Evolutionary conservation across 2,113 vertebrate genomes (phyloP).

Genomic region (Sterna hirundo): DNA sequence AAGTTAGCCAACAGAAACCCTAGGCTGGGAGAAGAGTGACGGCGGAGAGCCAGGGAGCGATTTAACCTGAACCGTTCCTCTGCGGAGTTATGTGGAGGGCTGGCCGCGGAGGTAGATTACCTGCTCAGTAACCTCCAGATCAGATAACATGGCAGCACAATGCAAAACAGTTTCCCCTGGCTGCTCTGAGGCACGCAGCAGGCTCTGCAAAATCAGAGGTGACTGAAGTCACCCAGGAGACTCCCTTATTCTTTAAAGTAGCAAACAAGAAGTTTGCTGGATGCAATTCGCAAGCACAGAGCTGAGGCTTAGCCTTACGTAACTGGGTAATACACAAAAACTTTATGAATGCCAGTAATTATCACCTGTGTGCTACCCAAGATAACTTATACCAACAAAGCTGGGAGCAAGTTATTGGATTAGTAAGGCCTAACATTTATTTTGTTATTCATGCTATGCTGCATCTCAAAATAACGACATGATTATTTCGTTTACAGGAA

Average conservation of each 20-base stretch:
- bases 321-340: neutral
- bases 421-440: neutral
- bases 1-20: neutral
- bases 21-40: neutral
- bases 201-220: neutral
- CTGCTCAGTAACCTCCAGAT: neutral
- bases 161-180: neutral
- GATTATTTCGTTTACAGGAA: conserved; percentile 71
- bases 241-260: neutral
- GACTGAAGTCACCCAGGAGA: neutral
- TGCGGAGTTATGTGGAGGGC: neutral
- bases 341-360: neutral
- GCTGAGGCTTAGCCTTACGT: neutral
- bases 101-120: neutral
- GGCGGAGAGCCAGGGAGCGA: neutral
- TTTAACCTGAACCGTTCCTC: neutral
- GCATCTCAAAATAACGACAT: neutral
- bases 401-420: neutral
- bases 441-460: neutral
- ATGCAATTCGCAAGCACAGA: neutral
- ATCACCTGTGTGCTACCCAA: neutral
- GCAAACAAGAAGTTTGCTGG: neutral
- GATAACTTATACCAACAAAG: neutral
- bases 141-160: neutral
- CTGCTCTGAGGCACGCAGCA: neutral